phyloP scores from a whole-genome alignment of 2,113 vertebrate species.

The Oreochromis spilurus region DNA sequence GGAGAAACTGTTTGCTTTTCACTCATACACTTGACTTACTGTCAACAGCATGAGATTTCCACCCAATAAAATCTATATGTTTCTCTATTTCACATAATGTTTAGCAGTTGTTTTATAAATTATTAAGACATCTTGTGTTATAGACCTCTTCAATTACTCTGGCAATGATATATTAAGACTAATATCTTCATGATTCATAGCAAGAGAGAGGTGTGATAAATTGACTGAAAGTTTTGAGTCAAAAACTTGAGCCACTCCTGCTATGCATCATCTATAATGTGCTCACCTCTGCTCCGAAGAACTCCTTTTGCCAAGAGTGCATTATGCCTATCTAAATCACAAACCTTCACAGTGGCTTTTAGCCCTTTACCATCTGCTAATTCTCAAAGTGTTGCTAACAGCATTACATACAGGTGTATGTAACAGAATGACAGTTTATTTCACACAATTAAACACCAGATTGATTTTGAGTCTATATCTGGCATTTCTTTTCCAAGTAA shows the following conservation, averaged over 20 bases:
- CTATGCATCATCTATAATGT: slow-evolving; percentile 34
- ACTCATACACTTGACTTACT: background rate
- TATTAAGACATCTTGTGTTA: background rate
- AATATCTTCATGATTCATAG: background rate
- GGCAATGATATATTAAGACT: background rate
- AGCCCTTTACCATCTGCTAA: slow-evolving; percentile 42
- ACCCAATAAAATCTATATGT: background rate
- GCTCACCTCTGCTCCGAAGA: slow-evolving; percentile 36
- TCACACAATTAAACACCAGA: slow-evolving; percentile 29
- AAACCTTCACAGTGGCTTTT: slow-evolving; percentile 22
- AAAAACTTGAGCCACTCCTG: slow-evolving; percentile 5
- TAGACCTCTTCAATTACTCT: background rate
- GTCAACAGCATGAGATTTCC: background rate
- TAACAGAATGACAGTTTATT: slow-evolving; percentile 30
- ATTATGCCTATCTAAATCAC: slow-evolving; percentile 34
- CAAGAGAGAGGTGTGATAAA: background rate
- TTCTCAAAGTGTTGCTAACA: slow-evolving; percentile 32
- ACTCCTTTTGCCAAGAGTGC: slow-evolving; percentile 42
- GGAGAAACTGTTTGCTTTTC: background rate
- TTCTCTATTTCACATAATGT: background rate
- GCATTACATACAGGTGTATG: slow-evolving; percentile 23
- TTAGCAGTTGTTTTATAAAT: background rate
- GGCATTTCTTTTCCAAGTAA: background rate
- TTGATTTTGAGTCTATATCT: background rate
- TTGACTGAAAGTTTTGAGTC: background rate